Conservation (phyloP, 2,888 invertebrate genomes). For the Drosophila melanosoma region DNA sequence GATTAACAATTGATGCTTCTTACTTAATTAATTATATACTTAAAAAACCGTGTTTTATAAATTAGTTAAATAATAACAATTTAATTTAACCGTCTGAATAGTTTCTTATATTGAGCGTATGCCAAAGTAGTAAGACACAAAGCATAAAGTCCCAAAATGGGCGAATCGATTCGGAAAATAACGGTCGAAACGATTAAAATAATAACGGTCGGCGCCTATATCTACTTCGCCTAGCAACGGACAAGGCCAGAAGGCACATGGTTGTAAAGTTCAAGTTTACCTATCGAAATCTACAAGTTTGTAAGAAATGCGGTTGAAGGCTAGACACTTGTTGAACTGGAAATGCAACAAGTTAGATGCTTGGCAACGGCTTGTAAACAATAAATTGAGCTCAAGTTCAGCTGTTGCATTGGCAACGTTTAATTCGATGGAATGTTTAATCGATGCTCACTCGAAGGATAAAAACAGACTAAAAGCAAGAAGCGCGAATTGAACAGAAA, state of each 20-base stretch:
- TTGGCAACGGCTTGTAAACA: slow-evolving; percentile 68
- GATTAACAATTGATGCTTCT: background rate
- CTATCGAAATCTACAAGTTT: slow-evolving; percentile 29
- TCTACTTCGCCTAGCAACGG: slow-evolving; percentile 5
- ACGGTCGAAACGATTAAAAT: background rate
- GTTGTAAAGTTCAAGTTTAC: slow-evolving; percentile 40
- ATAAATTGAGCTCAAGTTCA: slow-evolving; percentile 70
- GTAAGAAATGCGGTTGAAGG: slow-evolving; percentile 8
- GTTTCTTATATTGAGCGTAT: background rate
- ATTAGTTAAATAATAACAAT: background rate
- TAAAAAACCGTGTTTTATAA: background rate
- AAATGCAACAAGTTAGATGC: slow-evolving; percentile 65
- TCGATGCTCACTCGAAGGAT: slow-evolving; percentile 64
- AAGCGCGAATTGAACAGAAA: slow-evolving; percentile 12
- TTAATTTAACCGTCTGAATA: background rate
- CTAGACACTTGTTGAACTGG: slow-evolving; percentile 42
- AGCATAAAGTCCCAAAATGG: background rate
- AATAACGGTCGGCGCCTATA: background rate
- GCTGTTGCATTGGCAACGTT: slow-evolving; percentile 76
- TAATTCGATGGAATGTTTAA: slow-evolving; percentile 61
- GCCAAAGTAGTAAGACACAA: too few species aligned
- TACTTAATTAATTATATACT: background rate
- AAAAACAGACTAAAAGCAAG: slow-evolving; percentile 44
- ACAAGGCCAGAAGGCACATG: slow-evolving; percentile 28
- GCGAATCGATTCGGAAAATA: background rate